These are phyloP conservation scores for Campylomormyrus tamandua DNA, from an alignment of 2,113 vertebrate genomes.

Conservation along the genomic window DNA sequence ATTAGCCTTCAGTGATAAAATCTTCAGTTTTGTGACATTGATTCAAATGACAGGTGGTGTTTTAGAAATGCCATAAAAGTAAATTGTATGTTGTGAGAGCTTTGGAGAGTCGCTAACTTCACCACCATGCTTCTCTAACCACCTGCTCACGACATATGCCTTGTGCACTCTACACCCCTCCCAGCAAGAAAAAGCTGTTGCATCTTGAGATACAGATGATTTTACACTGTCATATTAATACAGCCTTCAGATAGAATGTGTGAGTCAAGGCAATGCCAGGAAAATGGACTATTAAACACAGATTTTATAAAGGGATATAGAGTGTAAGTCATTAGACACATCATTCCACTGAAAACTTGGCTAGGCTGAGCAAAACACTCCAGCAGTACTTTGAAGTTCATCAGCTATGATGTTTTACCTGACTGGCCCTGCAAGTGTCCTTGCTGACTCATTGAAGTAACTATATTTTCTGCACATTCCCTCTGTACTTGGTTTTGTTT, in stretches of 20 bases:
- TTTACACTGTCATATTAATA: not conserved
- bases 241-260: not conserved
- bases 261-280: not conserved
- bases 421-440: not conserved
- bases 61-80: not conserved
- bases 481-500: not conserved
- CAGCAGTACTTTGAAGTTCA: not conserved
- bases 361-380: not conserved
- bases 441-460: not conserved
- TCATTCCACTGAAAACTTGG: not conserved
- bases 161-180: not conserved
- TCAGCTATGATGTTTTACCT: not conserved
- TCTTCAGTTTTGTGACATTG: not conserved
- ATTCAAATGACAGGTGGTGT: not conserved
- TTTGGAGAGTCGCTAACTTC: not conserved
- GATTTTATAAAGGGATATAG: not conserved
- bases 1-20: not conserved
- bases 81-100: not conserved
- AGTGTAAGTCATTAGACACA: not conserved
- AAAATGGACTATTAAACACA: not conserved
- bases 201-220: not conserved
- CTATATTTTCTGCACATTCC: not conserved
- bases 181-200: not conserved
- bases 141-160: not conserved
- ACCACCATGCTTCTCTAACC: not conserved